Base-by-base conservation (phyloP, 1,140 invertebrate genomes). In the Plodia interpunctella region DNA sequence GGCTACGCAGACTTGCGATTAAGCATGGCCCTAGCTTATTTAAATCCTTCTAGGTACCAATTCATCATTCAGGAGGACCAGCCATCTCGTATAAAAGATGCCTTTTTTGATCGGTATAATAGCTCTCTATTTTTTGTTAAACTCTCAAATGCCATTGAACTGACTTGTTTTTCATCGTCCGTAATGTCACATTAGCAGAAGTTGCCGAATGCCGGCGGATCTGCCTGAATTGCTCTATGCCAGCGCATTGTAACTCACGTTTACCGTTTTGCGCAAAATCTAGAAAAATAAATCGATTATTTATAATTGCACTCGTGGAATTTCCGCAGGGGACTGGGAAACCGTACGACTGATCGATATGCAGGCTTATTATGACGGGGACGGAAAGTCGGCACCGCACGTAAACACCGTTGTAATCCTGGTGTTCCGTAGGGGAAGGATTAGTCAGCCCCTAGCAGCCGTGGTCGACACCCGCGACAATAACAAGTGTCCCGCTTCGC, bases 401-500 rank as follows among this genome's bases (percentile, higher is more conserved):
- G n/a, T 28, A 11, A 25, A 21, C 18, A 25, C 18, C 9, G 49
- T 19, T 0, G 2, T 20, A 18, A n/a, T n/a, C 51, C 5, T 53
- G 19, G 20, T 25, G 51, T 53, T 11, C 2, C 9, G 51, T 21
- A 8, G 19, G 19, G 51, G 20, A 21, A 17, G 19, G 51, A 20
- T n/a, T n/a, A 35, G 49, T 59, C 51, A 53, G 11, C 56, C 56
- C 56, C 56, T 35, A 55, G 25, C 56, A 15, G 20, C 49, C 18
- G 38, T 10, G 19, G 51, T 53, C 51, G 35, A 28, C 44, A 50
- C 28, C 54, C 25, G 55, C 53, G 38, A 55, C 44, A 53, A 53
- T 53, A 53, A 21, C 51, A 38, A 63, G 38, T 55, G 56, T 52
- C 56, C 30, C 57, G 53, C 51, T 15, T 57, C 28, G 55, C 74